These are phyloP conservation scores for Hepsetus odoe DNA, from an alignment of 2,113 vertebrate genomes.

Conservation along the genomic window DNA sequence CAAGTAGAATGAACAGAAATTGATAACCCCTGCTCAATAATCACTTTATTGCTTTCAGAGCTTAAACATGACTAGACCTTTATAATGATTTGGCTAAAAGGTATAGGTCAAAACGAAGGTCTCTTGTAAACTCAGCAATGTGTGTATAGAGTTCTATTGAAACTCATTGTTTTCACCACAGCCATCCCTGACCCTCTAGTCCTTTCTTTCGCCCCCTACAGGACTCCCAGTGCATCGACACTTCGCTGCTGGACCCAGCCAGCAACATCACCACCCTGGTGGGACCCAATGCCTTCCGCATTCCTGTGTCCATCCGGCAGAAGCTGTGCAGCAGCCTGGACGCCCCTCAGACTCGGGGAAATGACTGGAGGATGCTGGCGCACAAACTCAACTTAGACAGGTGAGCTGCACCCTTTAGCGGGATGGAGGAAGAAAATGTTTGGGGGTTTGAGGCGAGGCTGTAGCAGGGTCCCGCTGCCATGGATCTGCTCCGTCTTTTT, in stretches of 20 bases:
- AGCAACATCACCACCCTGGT: constrained; percentile 87
- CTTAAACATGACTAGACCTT: neutral
- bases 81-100: neutral
- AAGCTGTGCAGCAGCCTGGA: constrained; percentile 97
- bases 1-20: neutral
- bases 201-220: constrained; percentile 62
- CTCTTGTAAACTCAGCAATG: neutral
- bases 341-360: constrained; percentile 92
- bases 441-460: neutral
- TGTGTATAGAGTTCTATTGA: neutral
- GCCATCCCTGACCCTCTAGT: neutral
- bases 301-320: constrained; percentile 93
- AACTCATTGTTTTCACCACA: neutral
- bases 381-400: constrained; percentile 96
- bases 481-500: neutral
- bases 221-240: constrained; percentile 88
- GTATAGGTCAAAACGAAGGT: neutral
- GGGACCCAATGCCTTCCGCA: constrained; percentile 92
- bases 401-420: constrained; percentile 67
- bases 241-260: constrained; percentile 88
- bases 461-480: neutral
- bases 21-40: neutral
- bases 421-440: neutral
- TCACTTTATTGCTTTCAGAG: neutral
- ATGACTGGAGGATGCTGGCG: constrained; percentile 97